Evolutionary conservation across 2,888 invertebrate species (phyloP).

Genomic region (Corbicula japonica): DNA sequence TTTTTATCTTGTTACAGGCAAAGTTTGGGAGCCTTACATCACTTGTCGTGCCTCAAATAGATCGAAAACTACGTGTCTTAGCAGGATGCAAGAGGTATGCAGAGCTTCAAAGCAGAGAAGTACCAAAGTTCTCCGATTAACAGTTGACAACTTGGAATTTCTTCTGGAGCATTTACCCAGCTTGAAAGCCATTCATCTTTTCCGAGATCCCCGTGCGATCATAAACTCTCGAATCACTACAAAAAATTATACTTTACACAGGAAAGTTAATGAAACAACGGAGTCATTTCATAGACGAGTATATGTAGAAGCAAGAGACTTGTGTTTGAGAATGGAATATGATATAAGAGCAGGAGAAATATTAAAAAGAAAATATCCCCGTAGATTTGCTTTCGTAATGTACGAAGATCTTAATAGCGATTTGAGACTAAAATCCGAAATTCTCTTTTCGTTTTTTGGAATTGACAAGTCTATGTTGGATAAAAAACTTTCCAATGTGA

Average conservation of each 20-base stretch:
- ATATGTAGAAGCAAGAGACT: constrained; percentile 7
- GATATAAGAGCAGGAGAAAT: not conserved
- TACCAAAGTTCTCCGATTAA: constrained; percentile 32
- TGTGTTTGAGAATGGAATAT: constrained; percentile 28
- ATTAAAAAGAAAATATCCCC: constrained; percentile 20
- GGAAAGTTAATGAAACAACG: too few species aligned
- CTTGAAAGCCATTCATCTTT: constrained; percentile 18
- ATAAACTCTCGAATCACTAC: constrained; percentile 35
- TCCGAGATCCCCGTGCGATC: constrained; percentile 37
- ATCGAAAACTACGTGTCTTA: not conserved
- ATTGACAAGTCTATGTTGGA: constrained; percentile 6
- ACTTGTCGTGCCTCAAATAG: constrained; percentile 1
- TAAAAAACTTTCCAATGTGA: constrained; percentile 28
- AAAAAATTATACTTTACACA: constrained; percentile 14
- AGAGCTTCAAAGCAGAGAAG: constrained; percentile 6
- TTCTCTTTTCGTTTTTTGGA: constrained; percentile 24
- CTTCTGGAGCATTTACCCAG: constrained; percentile 14
- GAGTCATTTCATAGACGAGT: too few species aligned
- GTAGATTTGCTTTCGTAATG: constrained; percentile 25
- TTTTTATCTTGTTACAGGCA: constrained; percentile 12
- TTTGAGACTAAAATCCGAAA: constrained; percentile 14
- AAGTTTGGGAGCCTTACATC: constrained; percentile 21
- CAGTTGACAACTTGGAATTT: constrained; percentile 23
- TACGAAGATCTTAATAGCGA: constrained; percentile 27
- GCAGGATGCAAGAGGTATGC: constrained; percentile 23